Conservation (phyloP, 2,888 invertebrate species). For the Thera britannica region DNA sequence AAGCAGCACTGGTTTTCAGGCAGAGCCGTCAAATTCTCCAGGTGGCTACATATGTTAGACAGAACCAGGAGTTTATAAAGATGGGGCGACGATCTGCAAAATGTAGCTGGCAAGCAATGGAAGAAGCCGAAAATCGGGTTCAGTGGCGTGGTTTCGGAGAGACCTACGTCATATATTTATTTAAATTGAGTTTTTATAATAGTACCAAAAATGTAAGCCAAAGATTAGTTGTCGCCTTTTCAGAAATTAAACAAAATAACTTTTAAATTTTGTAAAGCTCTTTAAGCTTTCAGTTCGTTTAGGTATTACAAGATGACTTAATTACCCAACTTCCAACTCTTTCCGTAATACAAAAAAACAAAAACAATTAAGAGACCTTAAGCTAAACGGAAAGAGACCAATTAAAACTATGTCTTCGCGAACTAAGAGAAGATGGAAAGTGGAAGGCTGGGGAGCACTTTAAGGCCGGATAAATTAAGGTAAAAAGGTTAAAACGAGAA, state of each 20-base stretch:
- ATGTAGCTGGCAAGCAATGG: no score
- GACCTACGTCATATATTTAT: no score
- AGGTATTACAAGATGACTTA: slow-evolving; percentile 9
- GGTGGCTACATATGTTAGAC: no score
- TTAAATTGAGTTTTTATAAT: no score
- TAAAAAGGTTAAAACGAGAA: slow-evolving; percentile 51
- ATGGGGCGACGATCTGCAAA: no score
- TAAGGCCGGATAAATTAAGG: slow-evolving; percentile 62
- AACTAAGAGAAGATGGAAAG: slow-evolving; percentile 65
- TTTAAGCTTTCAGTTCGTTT: neutral
- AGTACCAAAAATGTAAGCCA: no score
- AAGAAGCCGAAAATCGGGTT: no score
- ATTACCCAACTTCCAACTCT: slow-evolving; percentile 50
- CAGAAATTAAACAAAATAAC: neutral
- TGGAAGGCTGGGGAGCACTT: slow-evolving; percentile 66
- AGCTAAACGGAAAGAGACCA: slow-evolving; percentile 70
- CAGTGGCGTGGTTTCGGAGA: no score
- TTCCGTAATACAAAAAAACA: slow-evolving; percentile 64
- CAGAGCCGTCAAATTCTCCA: no score
- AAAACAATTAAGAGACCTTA: slow-evolving; percentile 65
- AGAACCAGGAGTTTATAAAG: no score
- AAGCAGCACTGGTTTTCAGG: no score
- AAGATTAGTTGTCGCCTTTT: no score
- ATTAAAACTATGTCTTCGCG: slow-evolving; percentile 76
- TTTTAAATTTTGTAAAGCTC: neutral